These are phyloP conservation scores for Oegoconia quadripuncta DNA, from an alignment of 2,888 invertebrate genomes.

Conservation along the genomic window DNA sequence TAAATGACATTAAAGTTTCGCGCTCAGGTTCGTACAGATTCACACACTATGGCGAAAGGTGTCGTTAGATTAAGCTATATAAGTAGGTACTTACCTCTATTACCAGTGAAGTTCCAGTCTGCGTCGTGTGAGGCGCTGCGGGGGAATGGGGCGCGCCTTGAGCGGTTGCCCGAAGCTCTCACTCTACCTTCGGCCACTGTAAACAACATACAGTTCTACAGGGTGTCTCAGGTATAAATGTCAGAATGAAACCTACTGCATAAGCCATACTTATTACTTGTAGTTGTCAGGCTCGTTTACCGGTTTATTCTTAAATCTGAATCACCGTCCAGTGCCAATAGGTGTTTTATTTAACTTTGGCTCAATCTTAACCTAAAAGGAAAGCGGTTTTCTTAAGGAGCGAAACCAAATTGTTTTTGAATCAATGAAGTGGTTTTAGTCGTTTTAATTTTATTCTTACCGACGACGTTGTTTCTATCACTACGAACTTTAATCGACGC, in stretches of 20 bases:
- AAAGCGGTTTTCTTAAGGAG: too few species aligned
- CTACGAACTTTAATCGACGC: too few species aligned
- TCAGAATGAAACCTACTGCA: not conserved
- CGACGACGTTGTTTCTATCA: too few species aligned
- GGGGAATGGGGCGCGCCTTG: slow-evolving; percentile 63
- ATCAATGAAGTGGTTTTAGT: too few species aligned
- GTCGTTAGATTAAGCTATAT: not conserved
- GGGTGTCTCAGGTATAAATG: not conserved
- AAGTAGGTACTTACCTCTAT: slow-evolving; percentile 48
- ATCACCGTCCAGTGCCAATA: too few species aligned
- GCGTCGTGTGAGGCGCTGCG: slow-evolving; percentile 59
- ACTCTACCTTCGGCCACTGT: slow-evolving; percentile 48
- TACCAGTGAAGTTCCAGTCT: slow-evolving; percentile 73
- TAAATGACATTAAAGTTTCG: too few species aligned
- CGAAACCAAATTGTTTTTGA: too few species aligned
- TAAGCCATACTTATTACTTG: not conserved
- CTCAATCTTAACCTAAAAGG: too few species aligned
- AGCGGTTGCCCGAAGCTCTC: slow-evolving; percentile 53
- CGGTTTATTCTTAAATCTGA: too few species aligned
- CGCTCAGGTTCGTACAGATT: too few species aligned
- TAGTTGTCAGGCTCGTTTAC: not conserved
- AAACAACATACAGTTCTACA: slow-evolving; percentile 29
- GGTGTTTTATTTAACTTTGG: too few species aligned
- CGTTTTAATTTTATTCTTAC: too few species aligned
- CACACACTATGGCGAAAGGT: slow-evolving; percentile 1